Conservation (phyloP, 2,113 vertebrate genomes). For the Acanthochromis polyacanthus region DNA sequence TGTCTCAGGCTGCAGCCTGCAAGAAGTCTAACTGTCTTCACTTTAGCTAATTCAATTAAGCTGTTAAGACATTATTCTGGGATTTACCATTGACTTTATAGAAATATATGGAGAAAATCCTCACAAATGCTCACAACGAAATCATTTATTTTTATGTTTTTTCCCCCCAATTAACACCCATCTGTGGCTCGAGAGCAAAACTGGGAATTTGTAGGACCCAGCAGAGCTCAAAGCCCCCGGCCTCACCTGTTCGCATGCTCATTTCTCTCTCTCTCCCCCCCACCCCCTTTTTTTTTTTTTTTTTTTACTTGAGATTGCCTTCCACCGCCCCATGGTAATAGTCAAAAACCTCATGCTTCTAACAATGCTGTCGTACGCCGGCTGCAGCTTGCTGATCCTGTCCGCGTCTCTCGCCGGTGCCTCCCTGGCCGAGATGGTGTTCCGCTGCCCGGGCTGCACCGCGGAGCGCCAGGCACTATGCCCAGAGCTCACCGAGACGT, state of each 20-base stretch:
- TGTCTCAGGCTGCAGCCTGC: too few relatives aligned
- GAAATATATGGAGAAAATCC: too few relatives aligned
- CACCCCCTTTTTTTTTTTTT: too few relatives aligned
- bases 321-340: conserved; percentile 54
- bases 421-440: conserved; percentile 87
- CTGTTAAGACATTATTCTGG: too few relatives aligned
- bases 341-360: conserved; percentile 43
- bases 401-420: conserved; percentile 70
- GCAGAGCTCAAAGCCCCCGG: conserved; percentile 69
- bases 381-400: conserved; percentile 79
- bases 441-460: conserved; percentile 93
- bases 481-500: conserved; percentile 80
- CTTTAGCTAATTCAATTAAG: too few relatives aligned
- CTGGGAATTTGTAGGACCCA: conserved; percentile 82
- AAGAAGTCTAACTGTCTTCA: too few relatives aligned
- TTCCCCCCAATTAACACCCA: conserved; percentile 13
- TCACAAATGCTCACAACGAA: background rate
- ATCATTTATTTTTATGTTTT: background rate
- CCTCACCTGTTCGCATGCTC: conserved; percentile 84
- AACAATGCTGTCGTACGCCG: conserved; percentile 73
- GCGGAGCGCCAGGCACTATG: conserved; percentile 88
- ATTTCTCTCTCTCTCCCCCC: conserved; percentile 55
- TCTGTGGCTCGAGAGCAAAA: conserved; percentile 63
- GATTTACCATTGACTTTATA: too few relatives aligned
- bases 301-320: conserved; percentile 70